Percentiles rank a stretch among this genome's conserved stretches.
These are phyloP conservation scores for Microcebus lehilahytsara DNA, from an alignment of 2,113 vertebrate genomes.

Conservation along the genomic window DNA sequence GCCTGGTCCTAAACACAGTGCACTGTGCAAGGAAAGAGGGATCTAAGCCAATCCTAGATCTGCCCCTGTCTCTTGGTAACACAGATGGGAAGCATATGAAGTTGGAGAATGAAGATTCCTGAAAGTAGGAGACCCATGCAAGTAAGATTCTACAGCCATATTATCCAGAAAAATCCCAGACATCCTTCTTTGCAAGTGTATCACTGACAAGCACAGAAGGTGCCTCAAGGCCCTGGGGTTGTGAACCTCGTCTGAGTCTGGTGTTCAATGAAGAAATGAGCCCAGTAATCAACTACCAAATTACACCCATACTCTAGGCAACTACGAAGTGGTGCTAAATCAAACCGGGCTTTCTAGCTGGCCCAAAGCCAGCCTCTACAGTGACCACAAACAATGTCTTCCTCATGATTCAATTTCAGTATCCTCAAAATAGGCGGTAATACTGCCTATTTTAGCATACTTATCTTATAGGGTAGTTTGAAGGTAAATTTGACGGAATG, in stretches of 20 bases:
- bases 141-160: not conserved
- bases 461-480: not conserved
- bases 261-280: not conserved
- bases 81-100: rapidly evolving
- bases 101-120: not conserved
- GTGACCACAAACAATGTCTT: not conserved
- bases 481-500: constrained; percentile 14
- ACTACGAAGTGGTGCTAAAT: not conserved
- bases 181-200: not conserved
- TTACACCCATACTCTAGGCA: not conserved
- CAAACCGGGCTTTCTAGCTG: not conserved
- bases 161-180: not conserved
- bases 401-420: not conserved
- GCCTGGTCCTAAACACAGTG: not conserved
- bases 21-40: not conserved
- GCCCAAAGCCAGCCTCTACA: not conserved
- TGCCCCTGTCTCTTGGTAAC: not conserved
- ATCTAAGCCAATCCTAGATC: not conserved
- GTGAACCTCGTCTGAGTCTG: not conserved
- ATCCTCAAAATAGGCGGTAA: not conserved
- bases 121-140: not conserved
- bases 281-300: not conserved
- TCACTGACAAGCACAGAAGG: not conserved
- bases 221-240: not conserved
- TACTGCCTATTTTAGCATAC: not conserved